Evolutionary conservation across 2,888 invertebrate genomes (phyloP), one percentile per base, ranked within the genome.

Genomic region (Ametastegia equiseti): DNA sequence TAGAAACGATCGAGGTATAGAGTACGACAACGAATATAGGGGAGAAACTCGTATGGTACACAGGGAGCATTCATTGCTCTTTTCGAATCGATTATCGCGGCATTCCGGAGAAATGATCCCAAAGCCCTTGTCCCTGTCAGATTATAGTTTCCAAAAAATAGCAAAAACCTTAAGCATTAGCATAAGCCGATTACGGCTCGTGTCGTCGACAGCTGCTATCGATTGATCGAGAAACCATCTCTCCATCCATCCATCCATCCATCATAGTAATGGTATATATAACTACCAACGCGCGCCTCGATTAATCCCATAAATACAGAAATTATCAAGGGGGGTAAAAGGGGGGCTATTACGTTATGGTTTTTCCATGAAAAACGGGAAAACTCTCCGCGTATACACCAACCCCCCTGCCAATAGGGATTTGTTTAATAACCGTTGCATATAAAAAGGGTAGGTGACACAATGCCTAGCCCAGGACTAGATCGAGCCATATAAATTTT

Each of bases 301-400:
- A 88, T 90, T 91, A 89, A 91, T 91, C 91, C 91, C 81, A 87
- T 91, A 91, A 91, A 90, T 90, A 88, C 89, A 83, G 83, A 91
- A 91, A 91, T 91, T 90, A 91, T 89, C 85, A 81, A 81, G 84
- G 84, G 65, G 7, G 1, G 42, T 11, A 75, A n/a, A n/a, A n/a
- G n/a, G 6, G 60, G n/a, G 23, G 47, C 75, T 75, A 75, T 75
- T 54, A 75, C 47, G 27, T 45, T 33, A 69, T 19, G 11, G 23
- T n/a, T 75, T 75, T 50, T 54, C 19, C 54, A 2, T 9, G 23
- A 36, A 50, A 54, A 36, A 54, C 45, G 50, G 75, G 75, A 54
- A 75, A 75, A 75, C 27, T 30, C 71, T 27, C 42, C 27, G 27
- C 47, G 9, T 9, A 67, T 11, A 67, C 15, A 54, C 19, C 15